Base-by-base conservation (phyloP, 53 echinoderm and acorn worm genomes). In the Apostichopus leukothele region DNA sequence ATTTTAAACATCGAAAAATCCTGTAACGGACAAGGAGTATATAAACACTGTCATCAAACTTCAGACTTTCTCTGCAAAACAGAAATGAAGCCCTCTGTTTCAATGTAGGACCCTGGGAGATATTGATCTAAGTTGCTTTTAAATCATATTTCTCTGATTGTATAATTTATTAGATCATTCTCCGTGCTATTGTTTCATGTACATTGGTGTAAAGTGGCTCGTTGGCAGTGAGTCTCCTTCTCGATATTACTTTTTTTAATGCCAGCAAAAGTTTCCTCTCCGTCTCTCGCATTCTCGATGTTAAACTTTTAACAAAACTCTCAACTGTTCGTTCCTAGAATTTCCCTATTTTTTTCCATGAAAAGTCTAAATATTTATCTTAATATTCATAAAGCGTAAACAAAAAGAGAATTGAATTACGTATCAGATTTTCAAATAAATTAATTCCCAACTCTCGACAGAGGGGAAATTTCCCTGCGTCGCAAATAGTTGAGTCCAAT, bases 371-470 rank as follows among this genome's bases (percentile, higher is more conserved):
- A 18, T 71, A 6, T 71, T 68, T 71, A n/a, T 71, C 18, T 13
- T 63, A 63, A 71, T 71, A 19, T 71, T 71, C 20, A 71, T 19
- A n/a, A 13, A 71, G 5, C 18, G 18, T 71, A 81, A 54, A 81
- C 81, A 81, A 54, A 77, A 81, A 11, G 55, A 54, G 81, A 81
- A 54, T 81, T 16, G 81, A 71, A 71, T 71, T 71, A 71, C 71
- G n/a, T 71, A n/a, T 71, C n/a, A 6, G 71, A 59, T 54, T 81
- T 81, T 26, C n/a, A 54, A 81, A 81, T 81, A 81, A 81, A 81
- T 81, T 81, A 54, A 81, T 57, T 20, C 55, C 39, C 55, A 79
- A 50, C 39, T 76, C 76, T 50, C 51, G 9, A 52, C 79, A 12
- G 8, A 52, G 4, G 8, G 18, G 26, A 81, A 57, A 10, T 52